Conservation (phyloP, 2,888 invertebrate genomes). For the Ceriagrion tenellum region DNA sequence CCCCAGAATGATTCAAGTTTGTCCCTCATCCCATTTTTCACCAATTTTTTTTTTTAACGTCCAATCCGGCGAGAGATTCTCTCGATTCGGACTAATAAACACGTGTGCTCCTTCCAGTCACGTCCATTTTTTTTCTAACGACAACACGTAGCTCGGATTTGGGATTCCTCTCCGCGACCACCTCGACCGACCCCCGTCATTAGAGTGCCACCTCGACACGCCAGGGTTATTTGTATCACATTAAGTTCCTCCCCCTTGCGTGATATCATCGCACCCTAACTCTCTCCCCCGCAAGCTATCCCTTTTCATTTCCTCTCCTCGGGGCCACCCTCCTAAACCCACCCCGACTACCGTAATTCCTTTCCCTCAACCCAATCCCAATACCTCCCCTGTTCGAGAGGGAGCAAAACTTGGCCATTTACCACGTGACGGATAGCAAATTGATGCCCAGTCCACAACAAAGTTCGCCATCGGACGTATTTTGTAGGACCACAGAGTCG, state of each 20-base stretch:
- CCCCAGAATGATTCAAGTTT: too few relatives aligned
- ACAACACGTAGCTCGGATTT: not conserved
- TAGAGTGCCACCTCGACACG: not conserved
- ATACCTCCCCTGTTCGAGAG: too few relatives aligned
- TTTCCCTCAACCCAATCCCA: too few relatives aligned
- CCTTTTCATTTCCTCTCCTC: too few relatives aligned
- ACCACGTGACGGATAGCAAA: too few relatives aligned
- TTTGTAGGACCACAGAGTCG: too few relatives aligned
- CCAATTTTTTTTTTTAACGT: not conserved
- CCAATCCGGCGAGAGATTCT: not conserved
- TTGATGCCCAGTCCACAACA: too few relatives aligned
- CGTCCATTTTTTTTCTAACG: not conserved
- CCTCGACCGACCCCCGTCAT: not conserved
- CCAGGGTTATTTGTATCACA: slow-evolving; percentile 35
- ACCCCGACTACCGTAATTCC: too few relatives aligned
- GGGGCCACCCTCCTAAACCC: not conserved
- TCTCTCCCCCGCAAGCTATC: not conserved
- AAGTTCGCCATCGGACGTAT: too few relatives aligned
- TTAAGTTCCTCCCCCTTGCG: not conserved
- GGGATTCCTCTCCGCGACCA: not conserved
- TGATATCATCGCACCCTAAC: not conserved
- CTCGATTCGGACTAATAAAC: not conserved
- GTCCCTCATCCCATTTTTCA: too few relatives aligned
- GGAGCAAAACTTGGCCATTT: too few relatives aligned
- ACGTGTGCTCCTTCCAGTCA: not conserved